Conservation (phyloP, 35 echinoderm and acorn worm species). For the Ophiothrix spiculata region DNA sequence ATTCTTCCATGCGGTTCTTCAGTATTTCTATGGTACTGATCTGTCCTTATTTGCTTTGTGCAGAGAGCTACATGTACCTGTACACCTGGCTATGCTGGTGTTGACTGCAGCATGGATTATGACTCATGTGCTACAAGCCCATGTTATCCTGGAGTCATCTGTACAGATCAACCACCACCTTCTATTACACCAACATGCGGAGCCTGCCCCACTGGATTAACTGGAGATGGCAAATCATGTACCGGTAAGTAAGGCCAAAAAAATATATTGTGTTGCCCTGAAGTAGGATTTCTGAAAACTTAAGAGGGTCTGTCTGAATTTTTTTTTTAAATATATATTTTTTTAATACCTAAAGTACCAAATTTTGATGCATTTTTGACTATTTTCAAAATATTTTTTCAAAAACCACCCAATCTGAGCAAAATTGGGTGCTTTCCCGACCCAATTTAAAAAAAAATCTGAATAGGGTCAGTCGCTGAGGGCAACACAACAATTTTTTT, state of each 20-base stretch:
- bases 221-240: constrained; percentile 23
- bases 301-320: neutral
- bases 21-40: too few species aligned
- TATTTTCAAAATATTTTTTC: neutral
- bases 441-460: too few species aligned
- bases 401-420: neutral
- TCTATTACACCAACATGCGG: neutral
- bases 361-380: neutral
- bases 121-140: constrained; percentile 8
- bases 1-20: too few species aligned
- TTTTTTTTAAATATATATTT: neutral
- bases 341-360: neutral
- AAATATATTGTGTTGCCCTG: neutral
- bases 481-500: too few species aligned
- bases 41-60: neutral
- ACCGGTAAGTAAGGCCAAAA: neutral
- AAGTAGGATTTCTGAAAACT: neutral
- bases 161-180: constrained; percentile 1
- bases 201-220: neutral
- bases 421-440: too few species aligned
- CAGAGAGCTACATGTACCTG: constrained; percentile 2
- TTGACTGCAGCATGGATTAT: constrained; percentile 10
- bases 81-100: neutral
- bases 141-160: constrained; percentile 21
- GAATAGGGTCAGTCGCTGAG: too few species aligned